A percentile compares a stretch with the other conserved stretches of the same genome.
These are phyloP conservation scores for Bombus picipes DNA, from an alignment of 1,140 invertebrate species.

Conservation along the genomic window DNA sequence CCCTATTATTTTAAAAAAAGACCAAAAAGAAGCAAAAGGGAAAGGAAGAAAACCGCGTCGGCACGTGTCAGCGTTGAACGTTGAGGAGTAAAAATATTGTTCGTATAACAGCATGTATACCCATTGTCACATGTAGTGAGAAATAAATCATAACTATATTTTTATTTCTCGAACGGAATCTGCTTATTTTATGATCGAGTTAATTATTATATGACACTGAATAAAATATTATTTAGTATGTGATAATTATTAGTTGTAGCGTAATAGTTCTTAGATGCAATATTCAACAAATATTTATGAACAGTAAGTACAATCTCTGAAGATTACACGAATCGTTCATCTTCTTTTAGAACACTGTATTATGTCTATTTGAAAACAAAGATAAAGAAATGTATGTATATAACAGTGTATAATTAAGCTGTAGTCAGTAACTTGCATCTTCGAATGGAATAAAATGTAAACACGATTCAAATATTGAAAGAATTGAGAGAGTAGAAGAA, in stretches of 20 bases:
- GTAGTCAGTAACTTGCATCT: neutral
- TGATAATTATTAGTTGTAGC: neutral
- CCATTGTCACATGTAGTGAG: neutral
- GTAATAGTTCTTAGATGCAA: neutral
- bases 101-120: neutral
- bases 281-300: neutral
- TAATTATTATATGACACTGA: neutral
- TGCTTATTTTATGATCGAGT: neutral
- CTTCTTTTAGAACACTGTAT: too few species aligned
- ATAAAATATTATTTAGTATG: neutral
- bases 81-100: constrained; percentile 9
- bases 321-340: neutral
- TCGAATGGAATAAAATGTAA: neutral
- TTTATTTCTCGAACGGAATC: too few species aligned
- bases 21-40: neutral
- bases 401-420: neutral
- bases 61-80: constrained; percentile 14
- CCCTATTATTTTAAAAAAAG: neutral
- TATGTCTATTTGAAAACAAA: neutral
- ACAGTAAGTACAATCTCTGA: neutral
- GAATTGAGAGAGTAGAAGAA: neutral
- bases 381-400: neutral
- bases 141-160: neutral
- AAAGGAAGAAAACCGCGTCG: neutral
- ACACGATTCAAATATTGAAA: neutral